Evolutionary conservation across 2,113 vertebrate genomes (phyloP).

Genomic region (Furnarius figulus): DNA sequence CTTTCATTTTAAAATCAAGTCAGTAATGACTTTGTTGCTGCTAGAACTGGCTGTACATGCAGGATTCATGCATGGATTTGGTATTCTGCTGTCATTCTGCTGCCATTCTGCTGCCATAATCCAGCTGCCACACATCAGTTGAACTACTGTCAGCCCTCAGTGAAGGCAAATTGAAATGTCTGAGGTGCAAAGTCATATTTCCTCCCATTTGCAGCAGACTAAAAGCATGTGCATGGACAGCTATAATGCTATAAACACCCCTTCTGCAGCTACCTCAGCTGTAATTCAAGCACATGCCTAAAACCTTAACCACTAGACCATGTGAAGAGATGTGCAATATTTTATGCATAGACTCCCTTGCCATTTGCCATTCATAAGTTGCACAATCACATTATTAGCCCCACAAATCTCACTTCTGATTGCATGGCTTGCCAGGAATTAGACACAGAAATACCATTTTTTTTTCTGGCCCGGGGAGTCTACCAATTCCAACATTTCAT

Average conservation of each 20-base stretch:
- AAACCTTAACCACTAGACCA: not conserved
- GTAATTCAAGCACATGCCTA: not conserved
- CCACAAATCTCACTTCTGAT: not conserved
- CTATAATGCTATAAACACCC: not conserved
- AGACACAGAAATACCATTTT: not conserved
- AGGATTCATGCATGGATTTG: not conserved
- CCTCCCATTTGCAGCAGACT: not conserved
- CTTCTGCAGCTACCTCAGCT: not conserved
- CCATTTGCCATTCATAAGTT: not conserved
- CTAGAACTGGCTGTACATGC: not conserved
- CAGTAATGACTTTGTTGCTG: not conserved
- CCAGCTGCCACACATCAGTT: not conserved
- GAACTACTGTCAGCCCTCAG: not conserved
- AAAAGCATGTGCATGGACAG: not conserved
- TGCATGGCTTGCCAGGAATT: not conserved
- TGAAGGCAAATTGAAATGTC: not conserved
- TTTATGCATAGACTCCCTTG: not conserved
- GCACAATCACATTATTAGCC: not conserved
- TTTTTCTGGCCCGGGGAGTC: not conserved
- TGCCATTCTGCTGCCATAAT: not conserved
- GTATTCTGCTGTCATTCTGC: too few species aligned
- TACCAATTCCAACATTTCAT: not conserved
- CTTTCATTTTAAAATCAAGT: not conserved
- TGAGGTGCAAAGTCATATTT: not conserved
- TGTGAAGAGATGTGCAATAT: fast-evolving